Conservation (phyloP, 2,113 vertebrate genomes). For the Eptesicus fuscus region DNA sequence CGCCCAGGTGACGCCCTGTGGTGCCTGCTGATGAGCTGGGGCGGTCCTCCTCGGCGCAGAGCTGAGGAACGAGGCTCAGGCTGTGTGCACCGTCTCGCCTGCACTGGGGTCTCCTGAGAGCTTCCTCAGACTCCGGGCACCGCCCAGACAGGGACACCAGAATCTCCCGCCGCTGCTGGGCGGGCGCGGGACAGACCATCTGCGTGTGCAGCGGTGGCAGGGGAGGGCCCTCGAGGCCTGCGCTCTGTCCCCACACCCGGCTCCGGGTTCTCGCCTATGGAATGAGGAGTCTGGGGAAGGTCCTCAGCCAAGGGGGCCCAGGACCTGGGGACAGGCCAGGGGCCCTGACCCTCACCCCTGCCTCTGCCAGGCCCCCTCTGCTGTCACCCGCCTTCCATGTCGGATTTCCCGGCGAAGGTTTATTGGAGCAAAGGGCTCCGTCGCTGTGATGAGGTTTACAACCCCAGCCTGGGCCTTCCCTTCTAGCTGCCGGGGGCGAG, state of each 20-base stretch:
- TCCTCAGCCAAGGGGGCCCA: background rate
- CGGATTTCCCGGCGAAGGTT: background rate
- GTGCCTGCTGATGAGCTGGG: background rate
- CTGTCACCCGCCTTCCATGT: rapidly evolving
- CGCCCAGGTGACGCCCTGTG: too few species aligned
- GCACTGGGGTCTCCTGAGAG: background rate
- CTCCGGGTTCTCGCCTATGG: background rate
- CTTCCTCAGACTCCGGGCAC: background rate
- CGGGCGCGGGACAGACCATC: rapidly evolving
- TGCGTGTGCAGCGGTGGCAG: rapidly evolving
- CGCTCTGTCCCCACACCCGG: background rate
- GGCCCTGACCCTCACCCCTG: background rate
- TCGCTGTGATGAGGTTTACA: background rate
- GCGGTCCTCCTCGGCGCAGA: background rate
- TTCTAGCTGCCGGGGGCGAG: background rate
- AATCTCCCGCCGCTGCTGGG: background rate
- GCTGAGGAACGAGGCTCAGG: background rate
- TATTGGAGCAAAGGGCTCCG: background rate
- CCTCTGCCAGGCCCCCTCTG: background rate
- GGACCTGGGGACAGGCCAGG: background rate
- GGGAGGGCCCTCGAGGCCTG: background rate
- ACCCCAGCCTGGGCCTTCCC: background rate
- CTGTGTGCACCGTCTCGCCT: background rate
- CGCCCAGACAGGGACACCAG: too few species aligned
- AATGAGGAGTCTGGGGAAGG: background rate